phyloP scores from a whole-genome alignment of 1,140 invertebrate species.

The Lepidurus packardi region DNA sequence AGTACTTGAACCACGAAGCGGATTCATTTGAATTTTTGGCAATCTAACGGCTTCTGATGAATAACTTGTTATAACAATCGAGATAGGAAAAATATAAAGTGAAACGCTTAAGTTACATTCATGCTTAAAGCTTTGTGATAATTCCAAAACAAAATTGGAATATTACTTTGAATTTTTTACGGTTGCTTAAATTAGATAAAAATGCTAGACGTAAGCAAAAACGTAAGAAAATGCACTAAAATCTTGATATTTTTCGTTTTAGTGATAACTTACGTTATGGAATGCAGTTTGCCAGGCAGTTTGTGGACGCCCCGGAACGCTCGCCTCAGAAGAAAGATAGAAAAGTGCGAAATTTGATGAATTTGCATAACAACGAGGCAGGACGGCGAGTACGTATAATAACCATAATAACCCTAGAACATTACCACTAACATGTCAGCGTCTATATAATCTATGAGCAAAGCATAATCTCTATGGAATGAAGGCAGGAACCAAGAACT shows the following conservation, averaged over 20 bases:
- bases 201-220: too few relatives aligned
- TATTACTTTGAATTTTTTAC: neutral
- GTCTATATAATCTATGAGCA: too few relatives aligned
- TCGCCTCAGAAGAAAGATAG: constrained; percentile 43
- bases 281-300: constrained; percentile 53
- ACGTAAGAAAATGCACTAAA: neutral
- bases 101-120: too few relatives aligned
- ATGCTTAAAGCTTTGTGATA: too few relatives aligned
- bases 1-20: too few relatives aligned
- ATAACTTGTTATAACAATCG: too few relatives aligned
- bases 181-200: neutral
- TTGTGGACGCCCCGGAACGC: constrained; percentile 56
- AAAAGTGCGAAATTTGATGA: constrained; percentile 53
- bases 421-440: too few relatives aligned
- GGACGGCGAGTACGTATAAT: constrained; percentile 52
- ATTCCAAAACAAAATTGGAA: neutral
- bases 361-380: constrained; percentile 62
- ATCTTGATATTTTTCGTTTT: constrained; percentile 36
- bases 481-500: too few relatives aligned
- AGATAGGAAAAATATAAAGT: too few relatives aligned
- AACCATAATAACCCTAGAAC: neutral
- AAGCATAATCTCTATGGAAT: too few relatives aligned
- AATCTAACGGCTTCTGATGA: neutral
- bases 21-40: neutral
- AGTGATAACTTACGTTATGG: constrained; percentile 59